Evolutionary conservation across 2,113 vertebrate genomes (phyloP).

Genomic region (Lucifuga dentata): DNA sequence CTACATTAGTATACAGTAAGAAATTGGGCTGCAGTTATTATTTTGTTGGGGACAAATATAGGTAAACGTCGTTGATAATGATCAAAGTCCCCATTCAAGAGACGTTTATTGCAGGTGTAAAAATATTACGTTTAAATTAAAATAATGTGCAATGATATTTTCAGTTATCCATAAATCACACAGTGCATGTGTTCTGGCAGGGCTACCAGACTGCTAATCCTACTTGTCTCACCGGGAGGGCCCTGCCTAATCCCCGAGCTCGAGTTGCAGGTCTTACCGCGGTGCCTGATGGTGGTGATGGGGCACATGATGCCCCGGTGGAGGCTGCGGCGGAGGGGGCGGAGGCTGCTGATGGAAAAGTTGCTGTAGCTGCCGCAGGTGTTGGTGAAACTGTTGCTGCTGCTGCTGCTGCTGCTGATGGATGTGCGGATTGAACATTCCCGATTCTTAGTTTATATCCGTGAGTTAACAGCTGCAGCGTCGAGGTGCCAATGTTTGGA

Average conservation of each 20-base stretch:
- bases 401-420: conserved; percentile 81
- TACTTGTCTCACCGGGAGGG: conserved; percentile 22
- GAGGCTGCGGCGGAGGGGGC: conserved; percentile 71
- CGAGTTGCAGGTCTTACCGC: conserved; percentile 85
- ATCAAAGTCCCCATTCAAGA: too few species aligned
- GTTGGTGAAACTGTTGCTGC: conserved; percentile 90
- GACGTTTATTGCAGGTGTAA: neutral
- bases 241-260: conserved; percentile 79
- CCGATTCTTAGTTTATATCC: conserved; percentile 29
- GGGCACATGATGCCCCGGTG: conserved; percentile 81
- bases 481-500: conserved; percentile 4
- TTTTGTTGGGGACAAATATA: too few species aligned
- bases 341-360: conserved; percentile 86
- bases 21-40: too few species aligned
- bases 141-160: neutral
- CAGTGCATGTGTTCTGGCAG: neutral
- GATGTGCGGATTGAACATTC: conserved; percentile 93
- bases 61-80: too few species aligned
- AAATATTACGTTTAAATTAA: neutral
- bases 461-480: conserved; percentile 17
- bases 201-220: too few species aligned
- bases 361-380: conserved; percentile 90
- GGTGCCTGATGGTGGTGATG: conserved; percentile 80
- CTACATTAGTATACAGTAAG: too few species aligned
- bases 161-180: fast-evolving